Percentiles rank a stretch among this genome's conserved stretches.
These are phyloP conservation scores for Coreius guichenoti DNA, from an alignment of 2,797 vertebrate species.

Conservation along the genomic window DNA sequence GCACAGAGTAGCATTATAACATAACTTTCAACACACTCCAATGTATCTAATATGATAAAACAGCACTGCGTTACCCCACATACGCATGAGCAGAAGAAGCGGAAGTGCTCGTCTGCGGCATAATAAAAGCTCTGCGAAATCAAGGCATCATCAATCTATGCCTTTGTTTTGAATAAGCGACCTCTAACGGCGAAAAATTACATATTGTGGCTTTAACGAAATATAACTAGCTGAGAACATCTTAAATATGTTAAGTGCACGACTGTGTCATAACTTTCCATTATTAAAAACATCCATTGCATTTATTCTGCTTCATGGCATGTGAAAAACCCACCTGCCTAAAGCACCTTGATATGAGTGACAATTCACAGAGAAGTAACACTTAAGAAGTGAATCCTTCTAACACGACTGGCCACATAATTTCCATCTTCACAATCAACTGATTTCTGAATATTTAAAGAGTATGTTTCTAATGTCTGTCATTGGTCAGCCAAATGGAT, in stretches of 20 bases:
- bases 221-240: not conserved
- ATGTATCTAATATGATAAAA: too few relatives aligned
- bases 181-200: too few relatives aligned
- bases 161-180: too few relatives aligned
- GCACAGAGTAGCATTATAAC: too few relatives aligned
- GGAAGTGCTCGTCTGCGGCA: too few relatives aligned
- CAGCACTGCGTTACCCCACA: too few relatives aligned
- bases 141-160: too few relatives aligned
- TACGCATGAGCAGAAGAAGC: too few relatives aligned
- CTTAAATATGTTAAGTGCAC: not conserved
- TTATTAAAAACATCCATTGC: not conserved
- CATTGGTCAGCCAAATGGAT: not conserved
- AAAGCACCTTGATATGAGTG: not conserved
- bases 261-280: not conserved
- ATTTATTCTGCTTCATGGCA: not conserved
- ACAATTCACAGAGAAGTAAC: not conserved
- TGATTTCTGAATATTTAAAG: not conserved
- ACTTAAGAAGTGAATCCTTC: not conserved
- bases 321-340: not conserved
- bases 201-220: not conserved
- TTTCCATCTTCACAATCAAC: not conserved
- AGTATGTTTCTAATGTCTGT: not conserved
- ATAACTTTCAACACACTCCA: too few relatives aligned
- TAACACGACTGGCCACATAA: not conserved
- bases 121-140: too few relatives aligned